Base-by-base conservation (phyloP, 2,888 invertebrate genomes). In the Craniophora ligustri region DNA sequence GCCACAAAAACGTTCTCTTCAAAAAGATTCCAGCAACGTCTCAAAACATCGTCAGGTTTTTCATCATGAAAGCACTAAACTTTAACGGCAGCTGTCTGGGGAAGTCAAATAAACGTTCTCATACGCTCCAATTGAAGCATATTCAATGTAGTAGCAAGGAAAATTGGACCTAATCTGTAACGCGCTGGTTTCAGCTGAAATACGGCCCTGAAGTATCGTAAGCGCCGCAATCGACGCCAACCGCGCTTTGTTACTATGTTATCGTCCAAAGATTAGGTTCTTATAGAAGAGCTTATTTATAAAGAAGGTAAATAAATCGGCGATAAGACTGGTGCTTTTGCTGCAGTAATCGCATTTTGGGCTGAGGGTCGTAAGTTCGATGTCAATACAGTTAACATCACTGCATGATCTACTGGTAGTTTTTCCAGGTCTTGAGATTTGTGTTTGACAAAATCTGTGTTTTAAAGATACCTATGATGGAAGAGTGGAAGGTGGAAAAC, bases 91-190 rank as follows among this genome's bases (percentile, higher is more conserved):
- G n/a, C 14, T 16, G 11, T 3, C 13, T 34, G n/a, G 19, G 39
- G 19, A 40, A 46, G 48, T 40, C 30, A 51, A 69, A 60, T 45
- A 58, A 50, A 41, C 36, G 32, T 15, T 21, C 11, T 15, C 35
- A 46, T 49, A 54, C 54, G 58, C 32, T 42, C 31, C 73, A 69
- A 80, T 79, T 72, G 78, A 73, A 73, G 73, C 62, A 73, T 77
- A 80, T 84, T 83, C 83, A 84, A 82, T 85, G 83, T 81, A 75
- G 74, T 72, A 71, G 67, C 62, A 61, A 74, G 82, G 86, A 86
- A 86, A 86, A 89, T 88, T 87, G 86, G 69, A 82, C 79, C 86
- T 88, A 89, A 90, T 89, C 87, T 87, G 86, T 87, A 85, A 84
- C 80, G 78, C 78, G 80, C 79, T 84, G 80, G 80, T 86, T 86